A percentile compares a stretch with the other conserved stretches of the same genome.
Evolutionary conservation across 2,797 vertebrate species (phyloP).

Genomic region (Potorous gilbertii): DNA sequence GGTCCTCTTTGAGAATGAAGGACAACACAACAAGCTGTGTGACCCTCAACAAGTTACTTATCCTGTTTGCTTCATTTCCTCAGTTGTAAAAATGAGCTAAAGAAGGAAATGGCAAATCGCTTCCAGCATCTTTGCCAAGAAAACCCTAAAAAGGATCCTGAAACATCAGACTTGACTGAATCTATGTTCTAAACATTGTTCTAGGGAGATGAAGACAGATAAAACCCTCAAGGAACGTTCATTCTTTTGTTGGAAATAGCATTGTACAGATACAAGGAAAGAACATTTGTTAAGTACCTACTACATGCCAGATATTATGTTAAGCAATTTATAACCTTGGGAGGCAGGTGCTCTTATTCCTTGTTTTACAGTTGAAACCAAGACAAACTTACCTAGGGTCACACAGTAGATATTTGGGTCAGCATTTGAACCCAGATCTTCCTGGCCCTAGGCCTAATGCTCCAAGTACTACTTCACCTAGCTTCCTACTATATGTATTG

Average conservation of each 20-base stretch:
- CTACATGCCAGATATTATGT: background rate
- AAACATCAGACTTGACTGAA: background rate
- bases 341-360: background rate
- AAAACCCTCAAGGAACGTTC: background rate
- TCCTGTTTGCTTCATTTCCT: background rate
- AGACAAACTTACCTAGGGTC: background rate
- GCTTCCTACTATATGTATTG: background rate
- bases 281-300: background rate
- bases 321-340: background rate
- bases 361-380: background rate
- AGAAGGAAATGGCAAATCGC: background rate
- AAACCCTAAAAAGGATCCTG: background rate
- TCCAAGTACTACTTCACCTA: background rate
- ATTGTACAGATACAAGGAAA: background rate
- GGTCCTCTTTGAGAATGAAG: too few relatives aligned
- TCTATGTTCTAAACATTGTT: background rate
- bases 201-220: background rate
- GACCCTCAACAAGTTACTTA: background rate
- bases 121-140: background rate
- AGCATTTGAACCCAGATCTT: background rate
- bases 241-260: background rate
- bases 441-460: background rate
- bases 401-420: background rate
- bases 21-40: background rate
- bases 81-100: background rate